Evolutionary conservation across 2,797 vertebrate species (phyloP).

Genomic region (Siniperca scherzeri): DNA sequence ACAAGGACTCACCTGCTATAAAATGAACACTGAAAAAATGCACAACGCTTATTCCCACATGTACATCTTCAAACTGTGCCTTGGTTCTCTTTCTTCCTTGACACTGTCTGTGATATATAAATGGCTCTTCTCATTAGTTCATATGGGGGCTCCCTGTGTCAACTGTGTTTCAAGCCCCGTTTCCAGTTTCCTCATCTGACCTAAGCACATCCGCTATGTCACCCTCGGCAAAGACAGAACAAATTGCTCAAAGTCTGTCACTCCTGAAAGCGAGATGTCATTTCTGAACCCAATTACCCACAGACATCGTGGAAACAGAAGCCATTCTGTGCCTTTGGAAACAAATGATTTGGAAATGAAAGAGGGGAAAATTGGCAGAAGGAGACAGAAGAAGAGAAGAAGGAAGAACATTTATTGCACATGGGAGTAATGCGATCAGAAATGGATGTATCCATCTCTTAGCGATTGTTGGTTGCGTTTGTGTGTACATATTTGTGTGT

Average conservation of each 20-base stretch:
- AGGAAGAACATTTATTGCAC: slow-evolving; percentile 46
- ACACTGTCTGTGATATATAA: slow-evolving; percentile 56
- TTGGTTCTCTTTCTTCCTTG: slow-evolving; percentile 30
- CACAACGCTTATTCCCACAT: slow-evolving; percentile 15
- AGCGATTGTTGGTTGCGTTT: slow-evolving; percentile 20
- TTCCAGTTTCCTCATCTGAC: slow-evolving; percentile 48
- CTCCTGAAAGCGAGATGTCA: slow-evolving; percentile 63
- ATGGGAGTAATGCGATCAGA: slow-evolving; percentile 50
- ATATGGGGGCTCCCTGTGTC: slow-evolving; percentile 1
- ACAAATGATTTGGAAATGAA: slow-evolving; percentile 58
- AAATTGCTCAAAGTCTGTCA: slow-evolving; percentile 64
- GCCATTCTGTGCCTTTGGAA: slow-evolving; percentile 35
- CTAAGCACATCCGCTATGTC: slow-evolving; percentile 34
- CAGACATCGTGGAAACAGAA: slow-evolving; percentile 32
- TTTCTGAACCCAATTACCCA: slow-evolving; percentile 81
- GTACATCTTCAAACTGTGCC: slow-evolving; percentile 27
- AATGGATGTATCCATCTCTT: slow-evolving; percentile 29
- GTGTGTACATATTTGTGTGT: slow-evolving; percentile 46
- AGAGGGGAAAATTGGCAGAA: slow-evolving; percentile 15
- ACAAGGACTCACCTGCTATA: slow-evolving; percentile 1
- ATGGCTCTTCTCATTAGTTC: slow-evolving; percentile 61
- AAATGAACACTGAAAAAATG: not conserved
- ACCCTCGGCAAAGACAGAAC: slow-evolving; percentile 41
- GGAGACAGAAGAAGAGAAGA: slow-evolving; percentile 10
- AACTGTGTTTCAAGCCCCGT: slow-evolving; percentile 14